Conservation (phyloP, 1,140 invertebrate species). For the Drosophila nebulosa region DNA sequence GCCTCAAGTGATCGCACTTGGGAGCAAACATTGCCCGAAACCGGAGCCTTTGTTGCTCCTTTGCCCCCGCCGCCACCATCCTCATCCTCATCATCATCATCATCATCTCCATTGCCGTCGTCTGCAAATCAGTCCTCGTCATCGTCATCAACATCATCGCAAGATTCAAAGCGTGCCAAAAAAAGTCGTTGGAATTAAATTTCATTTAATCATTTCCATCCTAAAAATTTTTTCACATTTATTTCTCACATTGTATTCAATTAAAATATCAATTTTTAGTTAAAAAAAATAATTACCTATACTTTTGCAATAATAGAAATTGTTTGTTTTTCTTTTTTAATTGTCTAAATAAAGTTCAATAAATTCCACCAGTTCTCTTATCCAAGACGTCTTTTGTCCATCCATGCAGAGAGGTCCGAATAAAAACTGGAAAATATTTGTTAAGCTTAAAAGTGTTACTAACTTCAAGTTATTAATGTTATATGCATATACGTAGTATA, state of each 20-base stretch:
- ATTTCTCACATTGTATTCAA: conserved; percentile 17
- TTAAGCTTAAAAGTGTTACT: too few relatives aligned
- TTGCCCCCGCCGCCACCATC: conserved; percentile 63
- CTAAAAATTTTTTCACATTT: neutral
- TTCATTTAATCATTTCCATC: neutral
- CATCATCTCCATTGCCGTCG: too few relatives aligned
- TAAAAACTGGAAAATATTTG: too few relatives aligned
- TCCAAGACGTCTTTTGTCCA: too few relatives aligned
- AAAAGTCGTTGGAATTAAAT: conserved; percentile 75
- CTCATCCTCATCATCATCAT: neutral
- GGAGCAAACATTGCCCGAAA: conserved; percentile 86
- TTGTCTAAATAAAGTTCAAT: neutral
- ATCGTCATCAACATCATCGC: neutral
- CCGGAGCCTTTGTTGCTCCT: conserved; percentile 83
- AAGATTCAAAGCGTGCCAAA: conserved; percentile 58
- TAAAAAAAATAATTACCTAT: neutral
- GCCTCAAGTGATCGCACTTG: conserved; percentile 89
- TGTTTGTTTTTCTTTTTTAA: neutral
- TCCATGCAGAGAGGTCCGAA: too few relatives aligned
- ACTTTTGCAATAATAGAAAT: neutral
- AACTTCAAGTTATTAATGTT: too few relatives aligned
- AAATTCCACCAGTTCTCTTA: neutral
- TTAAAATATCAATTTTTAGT: neutral
- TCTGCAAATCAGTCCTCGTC: neutral
- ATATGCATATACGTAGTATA: too few relatives aligned